These are phyloP conservation scores for Dryobotodes eremita DNA, from an alignment of 2,888 invertebrate genomes.

Conservation along the genomic window DNA sequence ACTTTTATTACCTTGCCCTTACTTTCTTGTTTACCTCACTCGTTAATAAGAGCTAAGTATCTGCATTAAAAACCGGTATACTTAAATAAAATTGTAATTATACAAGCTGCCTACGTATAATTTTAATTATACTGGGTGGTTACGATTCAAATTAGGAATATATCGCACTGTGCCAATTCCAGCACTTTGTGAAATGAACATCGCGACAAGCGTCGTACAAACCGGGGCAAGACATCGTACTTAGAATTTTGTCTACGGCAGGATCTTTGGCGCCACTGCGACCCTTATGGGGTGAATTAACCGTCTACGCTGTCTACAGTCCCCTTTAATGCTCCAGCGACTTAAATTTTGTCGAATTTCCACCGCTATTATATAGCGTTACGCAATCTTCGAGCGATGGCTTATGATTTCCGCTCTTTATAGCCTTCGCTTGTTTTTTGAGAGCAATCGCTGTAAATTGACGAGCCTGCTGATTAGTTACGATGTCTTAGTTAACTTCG, in stretches of 20 bases:
- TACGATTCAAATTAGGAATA: conserved; percentile 51
- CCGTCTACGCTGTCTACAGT: conserved; percentile 85
- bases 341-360: conserved; percentile 90
- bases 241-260: conserved; percentile 89
- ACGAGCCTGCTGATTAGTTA: conserved; percentile 68
- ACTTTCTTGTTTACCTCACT: conserved; percentile 40
- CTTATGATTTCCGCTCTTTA: conserved; percentile 88
- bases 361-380: conserved; percentile 86
- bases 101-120: conserved; percentile 19
- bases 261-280: conserved; percentile 88
- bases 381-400: conserved; percentile 84
- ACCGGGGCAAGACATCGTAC: conserved; percentile 81
- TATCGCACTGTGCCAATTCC: conserved; percentile 61
- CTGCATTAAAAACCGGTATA: conserved; percentile 20
- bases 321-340: conserved; percentile 89
- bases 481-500: conserved; percentile 51
- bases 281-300: conserved; percentile 90
- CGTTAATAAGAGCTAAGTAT: conserved; percentile 31
- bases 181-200: conserved; percentile 66
- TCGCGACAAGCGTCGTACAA: conserved; percentile 67
- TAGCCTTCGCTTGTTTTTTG: conserved; percentile 77
- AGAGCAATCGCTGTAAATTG: conserved; percentile 66
- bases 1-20: conserved; percentile 47
- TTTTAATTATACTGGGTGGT: conserved; percentile 27
- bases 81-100: conserved; percentile 20